These are phyloP conservation scores for Spheniscus humboldti DNA, from an alignment of 2,797 vertebrate species.

Conservation along the genomic window DNA sequence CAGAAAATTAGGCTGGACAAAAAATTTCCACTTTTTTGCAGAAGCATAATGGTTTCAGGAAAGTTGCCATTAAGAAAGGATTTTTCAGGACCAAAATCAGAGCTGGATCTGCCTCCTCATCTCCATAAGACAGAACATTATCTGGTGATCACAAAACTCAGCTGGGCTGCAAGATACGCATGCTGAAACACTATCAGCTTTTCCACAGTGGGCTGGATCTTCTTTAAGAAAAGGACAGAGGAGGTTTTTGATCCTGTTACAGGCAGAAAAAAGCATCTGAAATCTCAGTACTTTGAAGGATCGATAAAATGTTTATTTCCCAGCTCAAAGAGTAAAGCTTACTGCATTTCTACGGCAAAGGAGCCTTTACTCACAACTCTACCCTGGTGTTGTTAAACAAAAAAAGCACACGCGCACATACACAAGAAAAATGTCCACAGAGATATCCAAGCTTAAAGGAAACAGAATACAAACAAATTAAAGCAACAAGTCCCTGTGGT, in stretches of 20 bases:
- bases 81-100: background rate
- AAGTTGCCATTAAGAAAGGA: background rate
- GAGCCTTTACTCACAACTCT: background rate
- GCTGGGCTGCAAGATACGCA: background rate
- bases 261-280: background rate
- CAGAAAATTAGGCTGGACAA: background rate
- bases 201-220: background rate
- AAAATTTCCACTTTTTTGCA: background rate
- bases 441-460: background rate
- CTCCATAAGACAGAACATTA: background rate
- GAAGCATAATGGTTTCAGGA: background rate
- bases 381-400: background rate
- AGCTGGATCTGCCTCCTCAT: background rate
- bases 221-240: background rate
- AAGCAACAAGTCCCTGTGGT: background rate
- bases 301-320: background rate
- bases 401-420: background rate
- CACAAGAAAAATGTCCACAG: background rate
- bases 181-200: background rate
- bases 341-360: background rate
- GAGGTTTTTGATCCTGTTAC: background rate
- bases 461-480: slow-evolving; percentile 30
- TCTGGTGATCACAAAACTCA: background rate
- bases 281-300: background rate
- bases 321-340: background rate